Conservation (phyloP, 2,797 vertebrate genomes). For the Galaxias olidus region DNA sequence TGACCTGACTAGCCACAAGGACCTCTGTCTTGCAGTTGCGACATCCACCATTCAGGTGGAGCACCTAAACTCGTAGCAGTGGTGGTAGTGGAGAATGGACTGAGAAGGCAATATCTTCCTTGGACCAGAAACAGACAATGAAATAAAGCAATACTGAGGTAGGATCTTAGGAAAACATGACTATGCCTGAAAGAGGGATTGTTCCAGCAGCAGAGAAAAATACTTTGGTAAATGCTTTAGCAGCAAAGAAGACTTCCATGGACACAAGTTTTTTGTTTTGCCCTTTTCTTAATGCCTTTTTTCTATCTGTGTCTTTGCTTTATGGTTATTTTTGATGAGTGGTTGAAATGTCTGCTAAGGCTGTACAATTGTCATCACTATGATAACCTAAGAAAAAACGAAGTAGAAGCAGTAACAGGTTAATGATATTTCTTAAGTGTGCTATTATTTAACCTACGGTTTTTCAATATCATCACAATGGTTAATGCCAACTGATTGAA, state of each 20-base stretch:
- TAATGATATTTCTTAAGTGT: conserved; percentile 32
- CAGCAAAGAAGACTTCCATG: conserved; percentile 9
- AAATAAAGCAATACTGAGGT: conserved; percentile 65
- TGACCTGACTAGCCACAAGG: conserved; percentile 87
- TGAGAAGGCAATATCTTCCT: conserved; percentile 9
- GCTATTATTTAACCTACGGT: conserved; percentile 55
- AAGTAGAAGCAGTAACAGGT: too few species aligned
- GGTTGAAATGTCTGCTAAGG: conserved; percentile 56
- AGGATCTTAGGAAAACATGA: conserved; percentile 50
- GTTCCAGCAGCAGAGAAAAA: conserved; percentile 46
- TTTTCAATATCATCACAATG: conserved; percentile 57
- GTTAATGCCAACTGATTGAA: conserved; percentile 37
- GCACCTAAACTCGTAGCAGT: conserved; percentile 90
- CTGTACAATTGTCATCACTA: conserved; percentile 67
- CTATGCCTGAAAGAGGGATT: conserved; percentile 53
- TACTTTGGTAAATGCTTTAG: conserved; percentile 27
- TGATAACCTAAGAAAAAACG: too few species aligned
- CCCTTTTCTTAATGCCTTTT: conserved; percentile 43
- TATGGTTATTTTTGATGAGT: conserved; percentile 42
- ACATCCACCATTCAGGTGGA: conserved; percentile 97
- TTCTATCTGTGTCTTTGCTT: conserved; percentile 45
- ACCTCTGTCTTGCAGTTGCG: conserved; percentile 97
- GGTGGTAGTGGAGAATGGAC: conserved; percentile 2
- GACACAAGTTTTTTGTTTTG: conserved; percentile 25
- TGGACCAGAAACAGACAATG: conserved; percentile 37